Base-by-base conservation (phyloP, 2,888 invertebrate genomes). In the Fragum fragum region DNA sequence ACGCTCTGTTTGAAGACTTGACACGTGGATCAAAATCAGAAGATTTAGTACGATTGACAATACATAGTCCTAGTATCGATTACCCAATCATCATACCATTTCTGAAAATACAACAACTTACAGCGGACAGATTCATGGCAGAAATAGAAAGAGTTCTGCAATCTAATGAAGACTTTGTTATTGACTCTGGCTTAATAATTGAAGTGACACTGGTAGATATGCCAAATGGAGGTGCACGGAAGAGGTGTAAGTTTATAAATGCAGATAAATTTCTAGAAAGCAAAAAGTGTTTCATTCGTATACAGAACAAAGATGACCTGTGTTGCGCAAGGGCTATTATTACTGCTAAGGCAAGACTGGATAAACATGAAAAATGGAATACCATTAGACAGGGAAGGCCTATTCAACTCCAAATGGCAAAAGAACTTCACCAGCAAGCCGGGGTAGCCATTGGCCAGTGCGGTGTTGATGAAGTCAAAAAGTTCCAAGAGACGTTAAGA, bases 311-410 rank as follows among this genome's bases (percentile, higher is more conserved):
- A 16, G 81, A 85, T 55, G 52, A 74, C n/a, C 26, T 81, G 23
- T 85, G 75, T 36, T 85, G 79, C 59, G 76, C 84, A 16, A 66
- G 79, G 52, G 81, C 79, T 1, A 59, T 84, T 7, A 71, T 84
- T 0, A 84, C 81, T 18, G 81, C 85, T 3, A 85, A 66, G 26
- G 76, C 81, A 5, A 53, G 71, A 23, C 21, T 74, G 16, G 85
- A 81, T 66, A 16, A 74, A 52, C 66, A 82, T 36, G 16, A 53
- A 29, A 59, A 76, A 47, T 76, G 73, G 75, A 42, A 79, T 5
- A 26, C 55, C 18, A 76, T 82, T 18, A 42, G 79, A 73, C 18
- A 63, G 11, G 79, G 72, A 6, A 0, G 53, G 16, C 0, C 70
- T 18, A 32, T 79, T 6, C 86, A 86, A 68, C 39, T 29, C 32